phyloP scores from a whole-genome alignment of 2,888 invertebrate genomes.

The Papilio protenor region DNA sequence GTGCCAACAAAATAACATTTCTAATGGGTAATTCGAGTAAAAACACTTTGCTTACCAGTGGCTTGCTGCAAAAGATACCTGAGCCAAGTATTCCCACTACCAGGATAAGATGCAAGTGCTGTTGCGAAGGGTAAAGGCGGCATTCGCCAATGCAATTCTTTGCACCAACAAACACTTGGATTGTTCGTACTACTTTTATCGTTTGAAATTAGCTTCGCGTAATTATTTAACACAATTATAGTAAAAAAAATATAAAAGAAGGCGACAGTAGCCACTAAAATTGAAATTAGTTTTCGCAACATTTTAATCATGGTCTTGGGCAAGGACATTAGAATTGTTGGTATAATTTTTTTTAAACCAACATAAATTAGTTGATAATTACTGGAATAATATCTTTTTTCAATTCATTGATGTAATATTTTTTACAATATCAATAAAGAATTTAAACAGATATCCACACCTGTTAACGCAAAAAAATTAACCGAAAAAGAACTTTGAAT shows the following conservation, averaged over 20 bases:
- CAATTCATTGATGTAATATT: background rate
- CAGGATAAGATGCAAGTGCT: slow-evolving; percentile 91
- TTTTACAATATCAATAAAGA: background rate
- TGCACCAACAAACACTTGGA: slow-evolving; percentile 79
- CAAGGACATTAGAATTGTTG: background rate
- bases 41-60: slow-evolving; percentile 81
- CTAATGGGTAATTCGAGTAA: background rate
- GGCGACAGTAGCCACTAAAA: slow-evolving; percentile 68
- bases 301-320: slow-evolving; percentile 47
- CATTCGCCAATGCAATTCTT: slow-evolving; percentile 73
- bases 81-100: slow-evolving; percentile 95
- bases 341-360: background rate
- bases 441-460: background rate
- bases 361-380: background rate
- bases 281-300: slow-evolving; percentile 67
- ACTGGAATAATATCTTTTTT: background rate
- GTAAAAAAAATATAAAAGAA: slow-evolving; percentile 75
- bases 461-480: background rate
- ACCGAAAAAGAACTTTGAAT: background rate
- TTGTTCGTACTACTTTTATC: slow-evolving; percentile 51
- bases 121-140: slow-evolving; percentile 79
- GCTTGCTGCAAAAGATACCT: slow-evolving; percentile 91
- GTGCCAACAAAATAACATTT: background rate
- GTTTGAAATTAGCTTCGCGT: slow-evolving; percentile 59
- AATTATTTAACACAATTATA: slow-evolving; percentile 71